Evolutionary conservation across 2,888 invertebrate genomes (phyloP), one percentile per base, ranked within the genome.

Genomic region (Yponomeuta plumbellus): DNA sequence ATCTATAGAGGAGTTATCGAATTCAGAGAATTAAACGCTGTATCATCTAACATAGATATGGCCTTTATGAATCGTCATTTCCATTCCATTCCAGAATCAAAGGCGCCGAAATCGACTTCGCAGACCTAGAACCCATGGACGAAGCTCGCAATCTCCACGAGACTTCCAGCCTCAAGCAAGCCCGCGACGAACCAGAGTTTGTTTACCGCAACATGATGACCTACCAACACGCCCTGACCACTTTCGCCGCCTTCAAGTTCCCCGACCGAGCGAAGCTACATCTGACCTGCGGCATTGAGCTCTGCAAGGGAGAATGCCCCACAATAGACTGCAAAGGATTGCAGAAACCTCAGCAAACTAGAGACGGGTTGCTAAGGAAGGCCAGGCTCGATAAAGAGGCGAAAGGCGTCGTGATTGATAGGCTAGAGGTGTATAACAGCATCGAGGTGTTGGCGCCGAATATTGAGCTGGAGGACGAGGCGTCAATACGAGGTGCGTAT

Each of bases 221-320:
- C 0, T 91, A 90, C 68, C 89, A 91, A 71, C 89, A 92, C 69
- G 92, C 92, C 1, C 76, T 90, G 1, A 91, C 95, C 0, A 94
- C 94, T 21, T 96, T 96, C 85, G 94, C 95, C 0, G 96, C 96
- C 5, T 96, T 96, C 76, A 96, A 96, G 76, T 96, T 96, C 82
- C 96, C 96, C 4, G 96, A 96, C 76, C 91, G 95, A 70, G 95
- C 95, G 69, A 93, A 95, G 69, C 84, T 96, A 58, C 96, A 96
- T 81, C 86, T 96, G 62, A 94, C 94, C n/a, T 96, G 96, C 81
- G 93, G 93, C 21, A 92, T 96, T 61, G 94, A 95, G 73, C 84
- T 96, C n/a, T 96, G 96, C 76, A 93, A 94, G 80, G 94, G 94
- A 65, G 90, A 87, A 70, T 96, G 96, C 76, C 93, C 93, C 0